Evolutionary conservation across 2,888 invertebrate species (phyloP).

Genomic region (Drosophila nigricruria): DNA sequence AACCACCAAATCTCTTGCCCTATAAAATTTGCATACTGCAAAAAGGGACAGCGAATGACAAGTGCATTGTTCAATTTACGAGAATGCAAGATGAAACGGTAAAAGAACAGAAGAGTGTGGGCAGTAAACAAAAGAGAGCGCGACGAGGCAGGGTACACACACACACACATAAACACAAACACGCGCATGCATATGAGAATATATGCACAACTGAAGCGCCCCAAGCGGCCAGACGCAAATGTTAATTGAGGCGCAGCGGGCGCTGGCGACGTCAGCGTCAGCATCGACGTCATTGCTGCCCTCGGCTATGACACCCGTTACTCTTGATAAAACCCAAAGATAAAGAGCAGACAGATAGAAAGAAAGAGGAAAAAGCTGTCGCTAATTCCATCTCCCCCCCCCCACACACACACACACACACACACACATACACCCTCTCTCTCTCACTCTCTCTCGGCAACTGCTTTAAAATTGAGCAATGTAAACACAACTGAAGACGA

Average conservation of each 20-base stretch:
- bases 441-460: no score
- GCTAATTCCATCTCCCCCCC: not conserved
- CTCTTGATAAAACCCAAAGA: conserved; percentile 9
- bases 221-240: not conserved
- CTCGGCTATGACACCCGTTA: conserved; percentile 6
- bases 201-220: not conserved
- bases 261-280: conserved; percentile 1
- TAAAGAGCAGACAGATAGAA: conserved; percentile 9
- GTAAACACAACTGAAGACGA: conserved; percentile 27
- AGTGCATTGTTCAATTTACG: conserved; percentile 22
- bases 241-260: conserved; percentile 15
- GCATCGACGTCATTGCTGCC: conserved; percentile 25
- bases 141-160: not conserved
- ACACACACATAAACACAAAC: not conserved
- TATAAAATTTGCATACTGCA: conserved; percentile 63
- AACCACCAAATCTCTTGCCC: conserved; percentile 49
- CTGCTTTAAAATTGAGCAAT: conserved; percentile 31
- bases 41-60: conserved; percentile 17
- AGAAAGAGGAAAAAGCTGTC: conserved; percentile 1
- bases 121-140: not conserved
- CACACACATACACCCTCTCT: no score
- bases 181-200: not conserved
- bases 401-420: not conserved
- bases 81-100: not conserved
- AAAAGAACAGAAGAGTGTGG: not conserved